Percentiles rank a stretch among this genome's conserved stretches.
These are phyloP conservation scores for Hydropsyche betteni DNA, from an alignment of 2,888 invertebrate species.

Conservation along the genomic window DNA sequence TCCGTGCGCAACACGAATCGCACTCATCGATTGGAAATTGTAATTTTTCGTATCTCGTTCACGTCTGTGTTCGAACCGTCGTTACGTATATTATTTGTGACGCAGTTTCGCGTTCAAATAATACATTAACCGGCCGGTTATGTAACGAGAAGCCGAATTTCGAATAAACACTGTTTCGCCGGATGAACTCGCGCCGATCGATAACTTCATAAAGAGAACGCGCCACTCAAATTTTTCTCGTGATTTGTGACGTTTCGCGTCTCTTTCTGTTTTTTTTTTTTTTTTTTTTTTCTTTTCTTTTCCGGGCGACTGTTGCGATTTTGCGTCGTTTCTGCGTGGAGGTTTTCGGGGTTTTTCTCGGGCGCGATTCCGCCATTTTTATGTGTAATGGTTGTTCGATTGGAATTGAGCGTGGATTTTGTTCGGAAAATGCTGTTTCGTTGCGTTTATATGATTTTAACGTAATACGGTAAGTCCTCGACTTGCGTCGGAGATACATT, in stretches of 20 bases:
- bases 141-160: conserved; percentile 26
- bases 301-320: background rate
- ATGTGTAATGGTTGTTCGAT: too few relatives aligned
- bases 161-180: conserved; percentile 25
- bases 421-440: background rate
- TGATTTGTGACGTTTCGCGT: background rate
- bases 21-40: too few relatives aligned
- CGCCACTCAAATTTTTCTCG: conserved; percentile 24
- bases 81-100: background rate
- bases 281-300: background rate
- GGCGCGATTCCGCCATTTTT: too few relatives aligned
- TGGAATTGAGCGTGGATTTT: background rate
- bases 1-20: too few relatives aligned
- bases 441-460: background rate
- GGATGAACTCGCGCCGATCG: conserved; percentile 26
- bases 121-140: conserved; percentile 8
- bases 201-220: conserved; percentile 26
- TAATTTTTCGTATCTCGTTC: too few relatives aligned
- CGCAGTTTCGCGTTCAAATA: conserved; percentile 21
- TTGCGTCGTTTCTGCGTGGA: too few relatives aligned
- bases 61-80: too few relatives aligned
- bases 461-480: too few relatives aligned
- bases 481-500: too few relatives aligned
- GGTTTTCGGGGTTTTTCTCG: too few relatives aligned
- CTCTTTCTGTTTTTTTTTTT: background rate